Evolutionary conservation across 92 coral and sea anemone species (phyloP).

Genomic region (Anthopleura xanthogrammica): DNA sequence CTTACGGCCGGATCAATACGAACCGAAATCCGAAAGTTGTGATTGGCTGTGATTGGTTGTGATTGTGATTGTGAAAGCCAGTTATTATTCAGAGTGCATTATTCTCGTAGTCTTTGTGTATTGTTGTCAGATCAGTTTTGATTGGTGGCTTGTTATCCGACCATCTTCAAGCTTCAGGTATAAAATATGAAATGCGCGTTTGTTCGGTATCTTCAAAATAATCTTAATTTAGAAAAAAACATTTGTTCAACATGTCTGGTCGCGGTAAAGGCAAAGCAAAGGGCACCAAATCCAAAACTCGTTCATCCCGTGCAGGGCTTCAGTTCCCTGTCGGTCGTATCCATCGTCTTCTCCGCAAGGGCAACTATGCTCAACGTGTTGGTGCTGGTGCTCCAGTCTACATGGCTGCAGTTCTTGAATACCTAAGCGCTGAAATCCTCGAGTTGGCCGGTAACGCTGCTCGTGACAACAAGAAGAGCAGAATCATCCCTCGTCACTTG

Average conservation of each 20-base stretch:
- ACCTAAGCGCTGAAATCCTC: conserved; percentile 56
- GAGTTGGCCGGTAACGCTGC: conserved; percentile 66
- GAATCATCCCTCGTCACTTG: conserved; percentile 45
- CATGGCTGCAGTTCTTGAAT: conserved; percentile 61
- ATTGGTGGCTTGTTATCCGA: too few species aligned
- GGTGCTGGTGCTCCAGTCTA: conserved; percentile 74
- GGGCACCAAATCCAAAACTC: conserved; percentile 80
- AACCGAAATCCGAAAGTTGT: too few species aligned
- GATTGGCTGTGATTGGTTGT: too few species aligned
- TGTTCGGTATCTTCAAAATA: too few species aligned
- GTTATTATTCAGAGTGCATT: too few species aligned
- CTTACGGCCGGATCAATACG: too few species aligned
- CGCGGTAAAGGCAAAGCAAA: conserved; percentile 87
- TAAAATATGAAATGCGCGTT: too few species aligned
- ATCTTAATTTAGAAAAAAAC: too few species aligned
- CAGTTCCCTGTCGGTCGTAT: conserved; percentile 74
- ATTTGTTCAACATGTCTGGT: conserved; percentile 56
- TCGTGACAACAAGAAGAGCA: conserved; percentile 49
- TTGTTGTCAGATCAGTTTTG: too few species aligned
- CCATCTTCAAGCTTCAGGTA: too few species aligned
- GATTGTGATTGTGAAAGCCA: too few species aligned
- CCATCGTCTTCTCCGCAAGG: conserved; percentile 52
- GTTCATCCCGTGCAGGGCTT: conserved; percentile 68
- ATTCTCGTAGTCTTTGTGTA: too few species aligned
- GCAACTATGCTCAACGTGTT: conserved; percentile 65